A percentile compares a stretch with the other conserved stretches of the same genome.
These are phyloP conservation scores for Trichogramma dendrolimi DNA, from an alignment of 2,888 invertebrate genomes.

Conservation along the genomic window DNA sequence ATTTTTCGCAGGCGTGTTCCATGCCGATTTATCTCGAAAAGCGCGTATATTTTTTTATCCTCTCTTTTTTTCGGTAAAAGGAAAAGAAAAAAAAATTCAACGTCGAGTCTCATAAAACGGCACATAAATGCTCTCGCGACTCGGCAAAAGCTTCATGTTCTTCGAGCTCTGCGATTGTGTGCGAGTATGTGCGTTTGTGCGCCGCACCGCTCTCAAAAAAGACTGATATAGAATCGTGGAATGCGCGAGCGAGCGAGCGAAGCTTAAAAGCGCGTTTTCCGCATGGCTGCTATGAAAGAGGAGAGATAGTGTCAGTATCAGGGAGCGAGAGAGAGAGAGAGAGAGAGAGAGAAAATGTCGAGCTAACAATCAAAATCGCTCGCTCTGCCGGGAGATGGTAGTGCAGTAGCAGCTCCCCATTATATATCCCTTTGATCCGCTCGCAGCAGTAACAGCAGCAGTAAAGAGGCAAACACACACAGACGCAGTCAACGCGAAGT, in stretches of 20 bases:
- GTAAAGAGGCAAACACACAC: slow-evolving; percentile 11
- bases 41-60: not conserved
- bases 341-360: slow-evolving; percentile 36
- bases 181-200: no score
- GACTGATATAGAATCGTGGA: no score
- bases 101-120: slow-evolving; percentile 22
- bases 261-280: slow-evolving; percentile 2
- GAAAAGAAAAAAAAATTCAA: slow-evolving; percentile 4
- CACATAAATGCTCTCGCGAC: slow-evolving; percentile 14
- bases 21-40: no score
- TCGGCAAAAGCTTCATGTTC: no score
- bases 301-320: slow-evolving; percentile 35
- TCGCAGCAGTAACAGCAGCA: slow-evolving; percentile 25
- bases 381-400: slow-evolving; percentile 33
- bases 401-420: slow-evolving; percentile 30
- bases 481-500: not conserved
- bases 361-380: slow-evolving; percentile 51
- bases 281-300: slow-evolving; percentile 5
- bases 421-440: slow-evolving; percentile 44
- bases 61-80: not conserved
- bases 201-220: no score
- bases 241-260: no score
- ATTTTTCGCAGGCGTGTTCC: no score
- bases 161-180: no score
- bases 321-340: slow-evolving; percentile 25